Base-by-base conservation (phyloP, 2,797 vertebrate genomes). In the Scomberomorus guttatus region DNA sequence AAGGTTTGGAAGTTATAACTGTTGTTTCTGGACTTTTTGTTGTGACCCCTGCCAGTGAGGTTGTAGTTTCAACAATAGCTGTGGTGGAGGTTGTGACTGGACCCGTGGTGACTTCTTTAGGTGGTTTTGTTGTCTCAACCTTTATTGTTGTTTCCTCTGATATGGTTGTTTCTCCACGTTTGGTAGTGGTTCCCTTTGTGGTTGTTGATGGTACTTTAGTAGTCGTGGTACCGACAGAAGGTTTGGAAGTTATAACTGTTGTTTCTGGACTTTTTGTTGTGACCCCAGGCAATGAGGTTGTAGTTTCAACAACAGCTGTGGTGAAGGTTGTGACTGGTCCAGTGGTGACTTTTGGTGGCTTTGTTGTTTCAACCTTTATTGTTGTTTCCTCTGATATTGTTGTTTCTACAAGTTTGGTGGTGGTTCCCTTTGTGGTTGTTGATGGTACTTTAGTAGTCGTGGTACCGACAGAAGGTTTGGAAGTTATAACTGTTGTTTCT, bases 331-430 rank as follows among this genome's bases (percentile, higher is more conserved):
- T 79, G 1, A 44, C 32, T 57, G 60, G 46, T 2, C 29, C 32
- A 17, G 66, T 51, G 8, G 71, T 82, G 5, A 20, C 18, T 34
- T 5, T 29, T 0, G 58, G 11, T n/a, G 71, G 48, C 8, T 6
- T 65, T 54, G 87, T 92, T n/a, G 81, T 87, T 0, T 8, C 14
- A 32, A 20, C 11, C 2, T 1, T 13, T 2, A 17, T 4, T 1
- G 67, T 70, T 25, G 62, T 63, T 4, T 0, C 6, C 25, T 12
- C 22, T 24, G 51, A 12, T 12, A n/a, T 24, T 2, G 77, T 80
- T 50, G 57, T 74, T 51, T 80, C 57, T 25, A 0, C n/a, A 50
- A 29, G 6, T n/a, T 25, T 60, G 6, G n/a, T 3, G 17, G 44
- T 51, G 8, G 44, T 46, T 13, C 12, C 25, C 25, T 1, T 7